Base-by-base conservation (phyloP, 2,113 vertebrate species). In the Charina bottae region DNA sequence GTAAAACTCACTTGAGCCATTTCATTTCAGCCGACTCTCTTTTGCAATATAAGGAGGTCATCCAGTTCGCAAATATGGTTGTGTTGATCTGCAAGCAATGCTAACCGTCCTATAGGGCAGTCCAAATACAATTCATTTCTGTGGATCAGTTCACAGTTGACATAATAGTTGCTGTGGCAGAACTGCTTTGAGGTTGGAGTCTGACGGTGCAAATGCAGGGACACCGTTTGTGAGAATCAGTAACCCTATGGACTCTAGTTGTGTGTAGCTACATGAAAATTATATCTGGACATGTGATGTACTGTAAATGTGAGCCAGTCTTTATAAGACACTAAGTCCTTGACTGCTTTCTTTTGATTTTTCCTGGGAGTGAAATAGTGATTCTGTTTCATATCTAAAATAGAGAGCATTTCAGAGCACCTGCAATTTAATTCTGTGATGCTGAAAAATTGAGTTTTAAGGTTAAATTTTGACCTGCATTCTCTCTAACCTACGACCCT, bases 51-150 rank as follows among this genome's bases (percentile, higher is more conserved):
- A 2, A 0, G 60, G 83, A 33, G 58, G 15, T 0, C 1, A 68
- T 72, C 59, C 21, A 0, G 4, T 3, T n/a, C 53, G 0, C 1
- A 2, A n/a, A 33, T 0, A 0, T 0, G 0, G 1, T 19, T 28
- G 55, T 26, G 26, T 23, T 37, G 46, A n/a, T 89, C 6, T 2
- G 28, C 5, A 83, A 28, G 26, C n/a, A 8, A 15, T 26, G 49
- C 17, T 17, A 89, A 37, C 49, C 10, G 53, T 13, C 49, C 42
- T 56, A 9, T 24, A 33, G 12, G 55, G 0, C 4, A 0, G 2
- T 6, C 15, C 49, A 83, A 7, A 49, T 37, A 58, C 59, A 42
- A 19, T 0, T 1, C 0, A 53, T 23, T 3, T n/a, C 0, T 10
- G 21, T 0, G 78, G 54, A 54, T 6, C 89, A 24, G 33, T 49